These are phyloP conservation scores for Bombus vancouverensis DNA, from an alignment of 1,140 invertebrate genomes.

Conservation along the genomic window DNA sequence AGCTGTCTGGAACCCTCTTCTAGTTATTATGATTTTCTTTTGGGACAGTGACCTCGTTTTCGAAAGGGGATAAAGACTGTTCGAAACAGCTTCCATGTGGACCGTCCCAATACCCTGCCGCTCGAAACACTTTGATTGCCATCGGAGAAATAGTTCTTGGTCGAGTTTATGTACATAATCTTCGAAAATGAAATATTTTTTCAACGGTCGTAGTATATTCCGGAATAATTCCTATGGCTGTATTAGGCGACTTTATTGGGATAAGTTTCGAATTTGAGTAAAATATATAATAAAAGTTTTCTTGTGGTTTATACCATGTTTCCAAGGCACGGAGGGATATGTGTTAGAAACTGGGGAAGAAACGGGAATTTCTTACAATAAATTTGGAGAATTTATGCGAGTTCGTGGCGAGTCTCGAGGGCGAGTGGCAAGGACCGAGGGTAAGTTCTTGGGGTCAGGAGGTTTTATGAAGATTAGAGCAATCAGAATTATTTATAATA, in stretches of 20 bases:
- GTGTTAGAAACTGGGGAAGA: neutral
- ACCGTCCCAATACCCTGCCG: neutral
- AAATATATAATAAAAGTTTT: neutral
- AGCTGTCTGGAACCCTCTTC: neutral
- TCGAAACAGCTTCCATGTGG: neutral
- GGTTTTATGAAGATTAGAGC: neutral
- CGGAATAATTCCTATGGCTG: neutral
- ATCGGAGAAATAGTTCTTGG: neutral
- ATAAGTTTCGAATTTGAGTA: neutral
- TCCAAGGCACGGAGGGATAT: too few species aligned
- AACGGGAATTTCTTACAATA: neutral
- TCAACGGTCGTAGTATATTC: neutral
- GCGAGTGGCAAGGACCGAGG: neutral
- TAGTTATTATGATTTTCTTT: constrained; percentile 54
- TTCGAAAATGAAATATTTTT: constrained; percentile 8
- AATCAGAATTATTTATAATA: neutral
- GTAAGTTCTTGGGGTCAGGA: neutral
- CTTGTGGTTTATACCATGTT: neutral
- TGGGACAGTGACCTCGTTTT: neutral
- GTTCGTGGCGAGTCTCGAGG: neutral
- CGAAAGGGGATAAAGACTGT: neutral
- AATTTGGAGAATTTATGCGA: neutral
- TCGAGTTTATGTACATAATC: neutral
- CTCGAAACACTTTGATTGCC: neutral
- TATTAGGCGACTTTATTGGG: neutral